phyloP scores from a whole-genome alignment of 2,113 vertebrate species.

The Acinonyx jubatus region DNA sequence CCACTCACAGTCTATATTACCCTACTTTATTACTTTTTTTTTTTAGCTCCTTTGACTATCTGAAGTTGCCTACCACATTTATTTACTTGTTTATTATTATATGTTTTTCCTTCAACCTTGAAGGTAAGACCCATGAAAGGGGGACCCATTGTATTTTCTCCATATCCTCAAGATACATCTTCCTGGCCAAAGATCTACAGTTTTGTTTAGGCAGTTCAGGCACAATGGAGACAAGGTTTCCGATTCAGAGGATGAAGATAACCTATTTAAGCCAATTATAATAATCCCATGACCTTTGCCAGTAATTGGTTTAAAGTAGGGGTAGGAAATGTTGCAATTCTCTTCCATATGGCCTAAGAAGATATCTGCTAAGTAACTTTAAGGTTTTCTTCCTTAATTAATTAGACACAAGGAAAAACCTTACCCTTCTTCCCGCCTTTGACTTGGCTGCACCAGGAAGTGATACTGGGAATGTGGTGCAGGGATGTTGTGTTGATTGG shows the following conservation, averaged over 20 bases:
- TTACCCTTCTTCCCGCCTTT: neutral
- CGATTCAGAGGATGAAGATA: neutral
- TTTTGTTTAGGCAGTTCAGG: neutral
- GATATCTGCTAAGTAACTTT: neutral
- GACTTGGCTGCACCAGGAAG: neutral
- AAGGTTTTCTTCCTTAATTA: neutral
- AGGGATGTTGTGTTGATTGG: neutral
- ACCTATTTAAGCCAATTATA: constrained; percentile 12
- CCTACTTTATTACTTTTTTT: neutral
- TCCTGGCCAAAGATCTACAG: neutral
- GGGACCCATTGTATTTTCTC: neutral
- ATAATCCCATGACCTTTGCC: neutral
- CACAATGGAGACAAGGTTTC: neutral
- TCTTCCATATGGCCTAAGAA: neutral
- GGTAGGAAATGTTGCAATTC: neutral
- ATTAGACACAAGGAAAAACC: constrained; percentile 6
- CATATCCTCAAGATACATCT: neutral
- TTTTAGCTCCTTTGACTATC: neutral
- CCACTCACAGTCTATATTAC: neutral
- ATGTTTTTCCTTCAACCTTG: neutral
- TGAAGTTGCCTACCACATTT: neutral
- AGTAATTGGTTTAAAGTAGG: neutral
- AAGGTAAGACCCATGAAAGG: neutral
- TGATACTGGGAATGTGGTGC: neutral
- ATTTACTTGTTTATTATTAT: neutral